Evolutionary conservation across 2,888 invertebrate genomes (phyloP).

Genomic region (Tetranychus truncatus): DNA sequence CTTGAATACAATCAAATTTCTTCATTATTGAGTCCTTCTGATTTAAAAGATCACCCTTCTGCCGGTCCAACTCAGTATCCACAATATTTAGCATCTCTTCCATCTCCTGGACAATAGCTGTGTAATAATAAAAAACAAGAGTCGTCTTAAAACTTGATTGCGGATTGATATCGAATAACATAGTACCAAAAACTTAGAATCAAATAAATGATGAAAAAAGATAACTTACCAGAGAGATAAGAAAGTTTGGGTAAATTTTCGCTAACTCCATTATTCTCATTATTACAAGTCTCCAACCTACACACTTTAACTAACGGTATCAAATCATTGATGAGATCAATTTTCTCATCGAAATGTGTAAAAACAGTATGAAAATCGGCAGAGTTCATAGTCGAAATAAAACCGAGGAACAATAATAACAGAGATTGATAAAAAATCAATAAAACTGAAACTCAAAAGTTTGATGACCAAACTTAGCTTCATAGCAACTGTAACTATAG

Average conservation of each 20-base stretch:
- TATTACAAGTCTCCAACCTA: background rate
- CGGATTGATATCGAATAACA: background rate
- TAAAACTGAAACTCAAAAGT: too few species aligned
- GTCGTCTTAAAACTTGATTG: too few species aligned
- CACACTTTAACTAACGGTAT: conserved; percentile 18
- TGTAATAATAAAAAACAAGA: background rate
- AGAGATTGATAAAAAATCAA: too few species aligned
- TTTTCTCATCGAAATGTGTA: conserved; percentile 13
- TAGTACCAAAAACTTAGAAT: background rate
- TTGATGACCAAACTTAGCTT: too few species aligned
- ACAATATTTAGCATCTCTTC: background rate
- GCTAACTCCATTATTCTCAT: background rate
- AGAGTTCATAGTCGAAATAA: conserved; percentile 11
- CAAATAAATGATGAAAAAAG: background rate
- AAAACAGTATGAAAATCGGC: conserved; percentile 16
- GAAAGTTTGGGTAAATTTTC: background rate
- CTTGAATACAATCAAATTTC: background rate
- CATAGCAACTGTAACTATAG: too few species aligned
- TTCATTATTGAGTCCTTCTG: background rate
- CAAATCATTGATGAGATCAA: conserved; percentile 7
- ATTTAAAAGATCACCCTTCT: background rate
- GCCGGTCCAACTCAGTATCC: background rate
- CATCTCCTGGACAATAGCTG: background rate
- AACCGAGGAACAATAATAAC: background rate
- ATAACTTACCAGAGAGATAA: background rate